These are phyloP conservation scores for Dicyrtoma fusca DNA, from an alignment of 2,888 invertebrate species.

Conservation along the genomic window DNA sequence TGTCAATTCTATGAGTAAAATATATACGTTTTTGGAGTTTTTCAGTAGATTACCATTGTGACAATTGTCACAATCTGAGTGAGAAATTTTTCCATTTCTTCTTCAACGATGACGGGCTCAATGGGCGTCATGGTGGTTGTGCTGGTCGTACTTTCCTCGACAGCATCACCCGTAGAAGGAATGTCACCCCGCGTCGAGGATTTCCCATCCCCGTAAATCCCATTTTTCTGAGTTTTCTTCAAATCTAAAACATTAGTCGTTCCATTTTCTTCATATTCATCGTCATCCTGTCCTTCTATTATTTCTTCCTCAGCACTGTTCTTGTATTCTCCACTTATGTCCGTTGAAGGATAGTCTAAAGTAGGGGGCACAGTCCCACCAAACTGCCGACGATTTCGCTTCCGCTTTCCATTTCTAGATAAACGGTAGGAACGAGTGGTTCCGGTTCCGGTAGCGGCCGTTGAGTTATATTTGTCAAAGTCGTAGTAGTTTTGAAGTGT, in stretches of 20 bases:
- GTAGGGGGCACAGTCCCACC: neutral
- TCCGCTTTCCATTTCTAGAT: constrained; percentile 2
- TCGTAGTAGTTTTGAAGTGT: constrained; percentile 23
- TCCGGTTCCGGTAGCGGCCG: neutral
- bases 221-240: constrained; percentile 14
- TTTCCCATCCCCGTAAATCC: constrained; percentile 40
- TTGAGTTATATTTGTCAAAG: constrained; percentile 2
- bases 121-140: constrained; percentile 45
- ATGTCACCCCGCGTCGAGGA: constrained; percentile 54
- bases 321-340: constrained; percentile 20
- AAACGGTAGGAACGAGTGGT: neutral
- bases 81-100: constrained; percentile 53
- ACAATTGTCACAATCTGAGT: constrained; percentile 51
- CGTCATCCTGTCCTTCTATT: constrained; percentile 18
- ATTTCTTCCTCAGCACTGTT: neutral
- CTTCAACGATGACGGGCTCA: constrained; percentile 40
- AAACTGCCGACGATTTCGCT: constrained; percentile 2
- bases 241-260: constrained; percentile 38
- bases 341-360: constrained; percentile 24
- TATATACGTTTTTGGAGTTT: neutral
- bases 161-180: constrained; percentile 47
- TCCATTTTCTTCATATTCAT: constrained; percentile 37
- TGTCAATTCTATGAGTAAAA: neutral
- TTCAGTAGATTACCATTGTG: constrained; percentile 43
- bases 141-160: constrained; percentile 19